phyloP scores from a whole-genome alignment of 2,888 invertebrate genomes.

The Phoenoteleia sp. region DNA sequence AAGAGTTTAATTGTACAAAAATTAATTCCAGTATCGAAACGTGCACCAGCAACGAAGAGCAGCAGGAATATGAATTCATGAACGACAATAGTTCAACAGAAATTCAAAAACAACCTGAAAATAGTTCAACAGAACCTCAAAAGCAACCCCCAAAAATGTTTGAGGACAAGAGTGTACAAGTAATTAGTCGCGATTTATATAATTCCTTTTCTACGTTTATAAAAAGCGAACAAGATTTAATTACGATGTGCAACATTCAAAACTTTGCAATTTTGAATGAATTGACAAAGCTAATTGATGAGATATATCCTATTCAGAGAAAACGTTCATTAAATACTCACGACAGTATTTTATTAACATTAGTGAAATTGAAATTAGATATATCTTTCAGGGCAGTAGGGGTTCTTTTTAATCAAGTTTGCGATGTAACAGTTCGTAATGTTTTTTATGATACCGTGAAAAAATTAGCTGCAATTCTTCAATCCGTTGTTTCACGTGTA shows the following conservation, averaged over 20 bases:
- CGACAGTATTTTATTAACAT: slow-evolving; percentile 36
- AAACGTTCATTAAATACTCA: slow-evolving; percentile 22
- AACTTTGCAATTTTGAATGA: slow-evolving; percentile 37
- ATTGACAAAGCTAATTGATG: slow-evolving; percentile 33
- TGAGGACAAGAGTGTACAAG: too few relatives aligned
- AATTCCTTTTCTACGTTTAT: slow-evolving; percentile 17
- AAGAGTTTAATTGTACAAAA: too few relatives aligned
- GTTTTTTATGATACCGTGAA: slow-evolving; percentile 48
- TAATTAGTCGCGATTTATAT: too few relatives aligned
- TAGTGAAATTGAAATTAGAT: slow-evolving; percentile 53
- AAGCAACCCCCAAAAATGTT: too few relatives aligned
- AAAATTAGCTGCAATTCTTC: slow-evolving; percentile 50
- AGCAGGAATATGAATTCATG: too few relatives aligned
- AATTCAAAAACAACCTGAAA: too few relatives aligned
- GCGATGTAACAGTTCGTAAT: slow-evolving; percentile 31
- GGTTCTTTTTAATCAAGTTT: slow-evolving; percentile 28
- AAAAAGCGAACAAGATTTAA: slow-evolving; percentile 30
- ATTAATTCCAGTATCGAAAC: too few relatives aligned
- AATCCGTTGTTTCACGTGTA: slow-evolving; percentile 33
- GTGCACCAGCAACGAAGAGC: too few relatives aligned
- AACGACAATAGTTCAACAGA: too few relatives aligned
- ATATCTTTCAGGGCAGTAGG: slow-evolving; percentile 39
- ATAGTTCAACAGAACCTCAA: too few relatives aligned
- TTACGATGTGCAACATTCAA: slow-evolving; percentile 42
- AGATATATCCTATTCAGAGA: slow-evolving; percentile 32